Conservation (phyloP, 2,888 invertebrate species). For the Drosophila bunnanda region DNA sequence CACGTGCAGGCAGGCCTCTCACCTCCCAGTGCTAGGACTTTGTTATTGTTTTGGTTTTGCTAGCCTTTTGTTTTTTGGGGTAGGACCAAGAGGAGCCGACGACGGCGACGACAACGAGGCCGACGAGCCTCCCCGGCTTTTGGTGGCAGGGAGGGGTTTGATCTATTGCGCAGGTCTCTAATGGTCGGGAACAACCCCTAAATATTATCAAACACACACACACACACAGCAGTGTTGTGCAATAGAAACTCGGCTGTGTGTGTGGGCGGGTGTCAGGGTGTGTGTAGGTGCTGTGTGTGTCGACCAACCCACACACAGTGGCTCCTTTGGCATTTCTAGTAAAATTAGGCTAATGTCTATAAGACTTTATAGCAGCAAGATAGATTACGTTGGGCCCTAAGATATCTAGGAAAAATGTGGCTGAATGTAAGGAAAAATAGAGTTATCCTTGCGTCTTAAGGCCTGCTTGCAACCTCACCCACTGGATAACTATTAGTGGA, state of each 20-base stretch:
- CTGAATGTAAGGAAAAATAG: neutral
- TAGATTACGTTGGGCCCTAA: neutral
- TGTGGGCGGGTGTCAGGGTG: slow-evolving; percentile 19
- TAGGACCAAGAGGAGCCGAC: slow-evolving; percentile 65
- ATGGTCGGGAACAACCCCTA: slow-evolving; percentile 75
- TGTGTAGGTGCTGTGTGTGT: slow-evolving; percentile 63
- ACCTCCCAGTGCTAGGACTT: slow-evolving; percentile 2
- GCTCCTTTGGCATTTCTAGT: slow-evolving; percentile 23
- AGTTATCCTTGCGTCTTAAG: neutral
- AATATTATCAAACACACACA: slow-evolving; percentile 42
- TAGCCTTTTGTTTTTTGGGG: slow-evolving; percentile 64
- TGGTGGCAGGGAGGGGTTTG: slow-evolving; percentile 49
- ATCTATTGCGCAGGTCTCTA: slow-evolving; percentile 80
- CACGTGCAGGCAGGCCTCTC: slow-evolving; percentile 23
- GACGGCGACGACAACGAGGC: neutral
- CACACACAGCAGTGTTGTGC: slow-evolving; percentile 46
- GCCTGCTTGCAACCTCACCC: neutral
- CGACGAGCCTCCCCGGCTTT: slow-evolving; percentile 43
- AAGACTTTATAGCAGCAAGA: neutral
- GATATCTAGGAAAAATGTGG: neutral
- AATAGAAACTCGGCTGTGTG: slow-evolving; percentile 59
- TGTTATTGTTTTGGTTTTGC: slow-evolving; percentile 45
- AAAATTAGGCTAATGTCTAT: slow-evolving; percentile 71
- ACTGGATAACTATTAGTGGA: neutral
- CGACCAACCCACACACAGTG: slow-evolving; percentile 71